A percentile compares a stretch with the other conserved stretches of the same genome.
Conservation (phyloP, 1,140 invertebrate species). For the Orius laevigatus region DNA sequence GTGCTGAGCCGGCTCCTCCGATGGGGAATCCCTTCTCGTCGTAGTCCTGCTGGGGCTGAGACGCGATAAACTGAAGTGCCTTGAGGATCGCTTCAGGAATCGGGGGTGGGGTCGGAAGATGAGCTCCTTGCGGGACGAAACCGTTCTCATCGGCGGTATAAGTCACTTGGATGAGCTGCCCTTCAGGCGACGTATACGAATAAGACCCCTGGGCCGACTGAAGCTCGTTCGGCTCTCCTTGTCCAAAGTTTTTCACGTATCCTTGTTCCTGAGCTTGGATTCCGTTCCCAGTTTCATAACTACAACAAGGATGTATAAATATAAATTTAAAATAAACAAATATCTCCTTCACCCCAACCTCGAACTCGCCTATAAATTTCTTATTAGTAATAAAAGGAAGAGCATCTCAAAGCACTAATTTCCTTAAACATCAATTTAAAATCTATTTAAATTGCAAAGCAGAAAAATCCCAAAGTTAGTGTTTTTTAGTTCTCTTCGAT, state of each 20-base stretch:
- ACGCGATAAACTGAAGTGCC: constrained; percentile 44
- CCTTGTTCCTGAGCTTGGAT: constrained; percentile 45
- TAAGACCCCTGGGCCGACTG: constrained; percentile 15
- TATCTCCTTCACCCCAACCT: neutral
- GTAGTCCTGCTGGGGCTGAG: constrained; percentile 14
- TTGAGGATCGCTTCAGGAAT: constrained; percentile 54
- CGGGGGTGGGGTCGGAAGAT: constrained; percentile 48
- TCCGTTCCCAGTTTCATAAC: constrained; percentile 55
- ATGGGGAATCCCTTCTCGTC: constrained; percentile 5
- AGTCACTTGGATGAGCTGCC: constrained; percentile 42
- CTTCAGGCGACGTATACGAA: constrained; percentile 56
- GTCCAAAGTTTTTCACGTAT: constrained; percentile 34
- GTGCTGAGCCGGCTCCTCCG: neutral
- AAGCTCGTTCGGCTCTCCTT: constrained; percentile 28
- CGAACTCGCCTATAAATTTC: neutral
- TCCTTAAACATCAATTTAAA: neutral
- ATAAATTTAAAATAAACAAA: neutral
- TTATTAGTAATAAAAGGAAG: neutral
- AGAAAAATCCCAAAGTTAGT: neutral
- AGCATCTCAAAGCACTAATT: neutral
- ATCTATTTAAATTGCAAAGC: neutral
- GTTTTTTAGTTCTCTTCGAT: neutral
- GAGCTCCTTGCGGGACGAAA: constrained; percentile 33
- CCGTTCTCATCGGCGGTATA: constrained; percentile 64
- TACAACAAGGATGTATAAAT: constrained; percentile 24